Evolutionary conservation across 2,113 vertebrate species (phyloP).

Genomic region (Chaetops frenatus): DNA sequence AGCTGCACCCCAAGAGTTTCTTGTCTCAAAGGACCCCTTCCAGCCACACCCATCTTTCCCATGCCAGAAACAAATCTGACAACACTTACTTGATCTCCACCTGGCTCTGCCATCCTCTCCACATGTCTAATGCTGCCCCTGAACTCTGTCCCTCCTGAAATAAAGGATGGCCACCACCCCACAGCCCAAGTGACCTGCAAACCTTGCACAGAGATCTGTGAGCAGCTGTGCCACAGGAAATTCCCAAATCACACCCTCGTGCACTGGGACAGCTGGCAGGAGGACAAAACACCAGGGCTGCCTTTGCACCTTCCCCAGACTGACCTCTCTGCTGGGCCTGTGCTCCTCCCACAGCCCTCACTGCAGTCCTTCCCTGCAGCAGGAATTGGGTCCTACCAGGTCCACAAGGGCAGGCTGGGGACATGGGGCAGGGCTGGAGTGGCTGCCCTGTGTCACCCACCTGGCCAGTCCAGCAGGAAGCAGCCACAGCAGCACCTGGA

Average conservation of each 20-base stretch:
- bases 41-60: neutral
- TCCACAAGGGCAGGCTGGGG: neutral
- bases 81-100: neutral
- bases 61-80: neutral
- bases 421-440: neutral
- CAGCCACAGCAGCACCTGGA: neutral
- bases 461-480: neutral
- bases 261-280: constrained; percentile 3
- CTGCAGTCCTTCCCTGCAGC: neutral
- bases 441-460: neutral
- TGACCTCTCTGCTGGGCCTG: neutral
- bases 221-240: neutral
- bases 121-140: neutral
- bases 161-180: neutral
- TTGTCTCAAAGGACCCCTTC: neutral
- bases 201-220: neutral
- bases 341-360: neutral
- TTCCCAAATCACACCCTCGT: neutral
- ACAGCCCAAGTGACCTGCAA: neutral
- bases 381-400: neutral
- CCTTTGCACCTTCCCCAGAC: neutral
- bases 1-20: neutral
- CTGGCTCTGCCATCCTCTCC: neutral
- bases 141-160: neutral
- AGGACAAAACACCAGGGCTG: neutral